Percentiles rank a stretch among this genome's conserved stretches.
Evolutionary conservation across 2,888 invertebrate species (phyloP).

Genomic region (Syritta pipiens): DNA sequence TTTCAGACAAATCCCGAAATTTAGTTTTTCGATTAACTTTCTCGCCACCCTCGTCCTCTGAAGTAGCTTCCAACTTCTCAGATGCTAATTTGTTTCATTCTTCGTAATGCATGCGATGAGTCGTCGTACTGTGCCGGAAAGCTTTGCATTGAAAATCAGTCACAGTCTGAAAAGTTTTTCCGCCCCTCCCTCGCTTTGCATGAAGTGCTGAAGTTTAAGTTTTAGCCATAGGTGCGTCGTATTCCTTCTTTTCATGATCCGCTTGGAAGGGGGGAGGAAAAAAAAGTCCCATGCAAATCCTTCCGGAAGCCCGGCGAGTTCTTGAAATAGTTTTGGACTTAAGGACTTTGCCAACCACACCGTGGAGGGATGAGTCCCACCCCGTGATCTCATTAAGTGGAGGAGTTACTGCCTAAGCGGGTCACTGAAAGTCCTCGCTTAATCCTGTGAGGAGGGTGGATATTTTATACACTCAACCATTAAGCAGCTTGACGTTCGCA

Average conservation of each 20-base stretch:
- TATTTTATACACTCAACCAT: constrained; percentile 26
- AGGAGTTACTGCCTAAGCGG: constrained; percentile 19
- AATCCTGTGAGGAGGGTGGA: constrained; percentile 5
- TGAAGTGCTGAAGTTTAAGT: constrained; percentile 22
- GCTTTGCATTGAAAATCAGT: constrained; percentile 62
- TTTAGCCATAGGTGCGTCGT: constrained; percentile 10
- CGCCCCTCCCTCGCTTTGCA: constrained; percentile 3
- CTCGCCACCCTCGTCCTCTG: constrained; percentile 14
- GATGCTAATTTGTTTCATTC: constrained; percentile 66
- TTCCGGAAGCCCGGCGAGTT: background rate
- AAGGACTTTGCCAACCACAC: too few species aligned
- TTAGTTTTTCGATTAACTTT: constrained; percentile 65
- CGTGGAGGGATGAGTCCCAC: too few species aligned
- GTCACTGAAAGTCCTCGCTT: constrained; percentile 33
- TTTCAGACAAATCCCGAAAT: constrained; percentile 35
- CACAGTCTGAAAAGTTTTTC: constrained; percentile 52
- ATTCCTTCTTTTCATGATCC: background rate
- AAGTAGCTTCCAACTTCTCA: constrained; percentile 35
- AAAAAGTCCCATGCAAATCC: too few species aligned
- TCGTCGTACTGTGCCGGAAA: constrained; percentile 29
- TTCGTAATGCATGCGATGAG: constrained; percentile 65
- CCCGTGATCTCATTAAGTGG: constrained; percentile 47
- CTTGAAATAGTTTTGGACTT: background rate
- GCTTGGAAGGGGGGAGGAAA: background rate
- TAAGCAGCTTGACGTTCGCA: too few species aligned